Evolutionary conservation across 2,888 invertebrate species (phyloP).

Genomic region (Eutolmus rufibarbis): DNA sequence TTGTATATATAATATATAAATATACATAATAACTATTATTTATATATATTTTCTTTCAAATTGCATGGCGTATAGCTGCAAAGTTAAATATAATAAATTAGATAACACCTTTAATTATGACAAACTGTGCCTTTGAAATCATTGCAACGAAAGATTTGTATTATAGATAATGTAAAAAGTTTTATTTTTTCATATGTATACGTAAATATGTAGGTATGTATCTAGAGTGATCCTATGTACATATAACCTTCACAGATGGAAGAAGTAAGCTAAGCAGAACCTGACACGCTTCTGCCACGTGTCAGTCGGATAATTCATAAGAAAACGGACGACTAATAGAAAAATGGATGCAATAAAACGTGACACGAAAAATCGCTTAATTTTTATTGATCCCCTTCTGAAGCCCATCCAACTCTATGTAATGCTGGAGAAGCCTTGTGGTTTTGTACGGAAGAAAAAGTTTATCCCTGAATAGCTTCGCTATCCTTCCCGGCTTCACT

Average conservation of each 20-base stretch:
- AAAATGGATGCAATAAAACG: conserved; percentile 49
- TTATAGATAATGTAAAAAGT: background rate
- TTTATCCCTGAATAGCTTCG: conserved; percentile 1
- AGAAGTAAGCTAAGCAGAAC: conserved; percentile 20
- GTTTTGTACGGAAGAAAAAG: conserved; percentile 20
- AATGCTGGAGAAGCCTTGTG: conserved; percentile 17
- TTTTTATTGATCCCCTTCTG: conserved; percentile 45
- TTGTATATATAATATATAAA: too few relatives aligned
- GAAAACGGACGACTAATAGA: conserved; percentile 44
- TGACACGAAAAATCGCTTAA: conserved; percentile 49
- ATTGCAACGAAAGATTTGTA: too few relatives aligned
- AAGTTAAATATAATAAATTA: too few relatives aligned
- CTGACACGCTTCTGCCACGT: conserved; percentile 47
- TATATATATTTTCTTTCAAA: too few relatives aligned
- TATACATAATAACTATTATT: too few relatives aligned
- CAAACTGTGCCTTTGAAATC: too few relatives aligned
- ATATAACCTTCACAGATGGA: background rate
- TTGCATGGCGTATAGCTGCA: too few relatives aligned
- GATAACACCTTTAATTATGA: too few relatives aligned
- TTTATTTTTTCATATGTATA: background rate
- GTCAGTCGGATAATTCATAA: conserved; percentile 45
- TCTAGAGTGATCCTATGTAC: background rate
- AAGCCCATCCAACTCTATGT: background rate
- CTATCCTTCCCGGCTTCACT: background rate
- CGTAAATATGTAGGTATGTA: background rate